phyloP scores from a whole-genome alignment of 1,140 invertebrate genomes.

The Alviniconcha marisindica region DNA sequence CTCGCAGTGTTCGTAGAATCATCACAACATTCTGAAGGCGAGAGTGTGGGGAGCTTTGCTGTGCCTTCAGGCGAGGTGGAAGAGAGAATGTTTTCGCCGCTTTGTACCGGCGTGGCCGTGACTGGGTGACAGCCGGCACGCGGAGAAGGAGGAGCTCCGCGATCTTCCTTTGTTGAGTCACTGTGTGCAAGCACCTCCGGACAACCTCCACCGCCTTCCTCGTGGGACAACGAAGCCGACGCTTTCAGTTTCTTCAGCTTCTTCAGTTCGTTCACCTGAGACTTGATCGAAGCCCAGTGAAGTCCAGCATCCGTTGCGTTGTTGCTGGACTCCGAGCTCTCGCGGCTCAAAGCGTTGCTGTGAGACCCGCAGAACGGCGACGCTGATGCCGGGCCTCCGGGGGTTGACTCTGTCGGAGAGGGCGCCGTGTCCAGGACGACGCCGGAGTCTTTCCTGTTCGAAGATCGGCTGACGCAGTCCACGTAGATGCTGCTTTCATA shows the following conservation, averaged over 20 bases:
- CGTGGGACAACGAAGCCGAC: not conserved
- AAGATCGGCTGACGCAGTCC: not conserved
- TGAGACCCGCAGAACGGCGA: not conserved
- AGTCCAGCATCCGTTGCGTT: not conserved
- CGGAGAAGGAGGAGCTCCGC: not conserved
- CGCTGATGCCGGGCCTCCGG: not conserved
- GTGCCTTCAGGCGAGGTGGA: not conserved
- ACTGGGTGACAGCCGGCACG: not conserved
- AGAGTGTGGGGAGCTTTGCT: too few species aligned
- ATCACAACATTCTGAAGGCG: too few species aligned
- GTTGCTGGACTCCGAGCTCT: not conserved
- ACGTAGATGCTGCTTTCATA: not conserved
- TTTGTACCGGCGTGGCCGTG: too few species aligned
- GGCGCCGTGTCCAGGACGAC: not conserved
- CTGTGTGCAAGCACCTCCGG: not conserved
- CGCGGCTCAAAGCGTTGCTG: not conserved
- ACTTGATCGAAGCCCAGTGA: not conserved
- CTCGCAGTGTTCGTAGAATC: too few species aligned
- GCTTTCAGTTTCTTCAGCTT: not conserved
- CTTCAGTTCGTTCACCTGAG: not conserved
- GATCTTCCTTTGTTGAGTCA: not conserved
- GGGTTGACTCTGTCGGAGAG: not conserved
- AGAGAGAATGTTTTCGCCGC: not conserved
- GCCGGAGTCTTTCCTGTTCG: conserved; percentile 9
- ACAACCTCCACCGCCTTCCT: not conserved